Evolutionary conservation across 2,113 vertebrate genomes (phyloP).

Genomic region (Mobula hypostoma): DNA sequence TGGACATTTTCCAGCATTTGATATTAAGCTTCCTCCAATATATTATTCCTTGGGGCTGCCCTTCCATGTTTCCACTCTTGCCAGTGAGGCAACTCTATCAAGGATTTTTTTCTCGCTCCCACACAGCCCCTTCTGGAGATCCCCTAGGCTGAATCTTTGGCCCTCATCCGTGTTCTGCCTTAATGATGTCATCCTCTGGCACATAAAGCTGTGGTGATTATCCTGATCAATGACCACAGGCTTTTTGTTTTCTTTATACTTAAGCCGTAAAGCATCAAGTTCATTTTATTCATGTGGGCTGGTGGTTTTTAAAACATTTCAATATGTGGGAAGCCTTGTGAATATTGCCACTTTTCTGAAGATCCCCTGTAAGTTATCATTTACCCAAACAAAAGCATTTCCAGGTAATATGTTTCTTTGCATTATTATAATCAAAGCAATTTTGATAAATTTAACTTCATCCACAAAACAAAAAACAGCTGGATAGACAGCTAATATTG

Average conservation of each 20-base stretch:
- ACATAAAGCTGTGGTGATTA: neutral
- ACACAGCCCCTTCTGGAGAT: neutral
- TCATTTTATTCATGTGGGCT: neutral
- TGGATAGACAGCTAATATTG: neutral
- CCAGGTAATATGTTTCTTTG: neutral
- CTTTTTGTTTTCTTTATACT: neutral
- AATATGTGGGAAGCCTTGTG: neutral
- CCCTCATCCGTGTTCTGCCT: no score
- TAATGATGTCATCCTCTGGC: neutral
- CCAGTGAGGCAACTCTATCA: no score
- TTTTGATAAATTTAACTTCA: neutral
- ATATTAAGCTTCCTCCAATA: neutral
- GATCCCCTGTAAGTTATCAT: slow-evolving; percentile 12
- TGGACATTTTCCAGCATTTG: neutral
- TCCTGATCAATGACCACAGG: neutral
- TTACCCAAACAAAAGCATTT: neutral
- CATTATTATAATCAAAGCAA: neutral
- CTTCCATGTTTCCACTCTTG: neutral
- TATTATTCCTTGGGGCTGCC: neutral
- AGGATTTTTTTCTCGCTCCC: neutral
- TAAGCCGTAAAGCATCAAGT: neutral
- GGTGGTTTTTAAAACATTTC: slow-evolving; percentile 20
- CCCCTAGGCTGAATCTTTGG: no score
- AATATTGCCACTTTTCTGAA: neutral
- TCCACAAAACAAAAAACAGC: neutral